Base-by-base conservation (phyloP, 2,797 vertebrate species). In the Lateolabrax maculatus region DNA sequence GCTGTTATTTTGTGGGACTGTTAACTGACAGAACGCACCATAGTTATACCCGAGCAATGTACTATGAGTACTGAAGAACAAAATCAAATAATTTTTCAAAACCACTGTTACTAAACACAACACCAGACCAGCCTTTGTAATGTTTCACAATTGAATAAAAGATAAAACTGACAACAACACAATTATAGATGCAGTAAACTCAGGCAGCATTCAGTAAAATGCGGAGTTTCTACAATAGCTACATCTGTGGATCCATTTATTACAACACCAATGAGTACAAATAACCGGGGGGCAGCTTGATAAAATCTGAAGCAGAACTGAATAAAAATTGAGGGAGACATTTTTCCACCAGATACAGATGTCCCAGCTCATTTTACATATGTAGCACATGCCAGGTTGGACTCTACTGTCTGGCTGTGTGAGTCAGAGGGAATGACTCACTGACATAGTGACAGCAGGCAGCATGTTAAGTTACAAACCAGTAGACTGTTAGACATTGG, bases 381-480 rank as follows among this genome's bases (percentile, higher is more conserved):
- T 83, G 71, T 43, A 76, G 56, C 66, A 63, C 31, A 57, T 44
- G 73, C 64, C 65, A 69, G 62, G 65, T 60, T 63, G 39, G 67
- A 68, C 66, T 56, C 27, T 39, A 29, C 36, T 37, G 65, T 66
- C 53, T 77, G 63, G 52, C 46, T 79, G 67, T 64, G 66, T 79
- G 85, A 85, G 74, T 86, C 84, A 84, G 77, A 80, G 61, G 36
- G 71, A 63, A 68, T 89, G 81, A 92, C 75, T 90, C 83, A 84
- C 6, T 81, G 86, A 89, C 80, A 87, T 8, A 69, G 80, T 73
- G 90, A 80, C 89, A 86, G 83, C 80, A n/a, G 79, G 62, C 66
- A 77, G 81, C 82, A 77, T 80, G 86, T 87, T 76, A 74, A 79
- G 71, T 86, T 85, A 79, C 51, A 88, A 69, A 84, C 70, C 72